Conservation (phyloP, 1,140 invertebrate genomes). For the Cepaea nemoralis region DNA sequence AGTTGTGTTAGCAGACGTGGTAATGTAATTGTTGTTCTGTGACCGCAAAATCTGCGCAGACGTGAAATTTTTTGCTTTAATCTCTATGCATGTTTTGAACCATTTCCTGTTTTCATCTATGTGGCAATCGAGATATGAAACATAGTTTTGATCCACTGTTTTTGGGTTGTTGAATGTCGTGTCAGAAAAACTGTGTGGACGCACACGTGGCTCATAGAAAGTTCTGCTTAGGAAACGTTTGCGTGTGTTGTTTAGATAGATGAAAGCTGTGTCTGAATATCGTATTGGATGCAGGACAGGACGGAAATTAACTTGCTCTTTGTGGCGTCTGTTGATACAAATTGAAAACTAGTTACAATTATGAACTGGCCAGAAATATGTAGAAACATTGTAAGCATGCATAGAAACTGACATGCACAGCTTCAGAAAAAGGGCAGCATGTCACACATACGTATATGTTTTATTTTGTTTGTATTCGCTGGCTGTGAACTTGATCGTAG, state of each 20-base stretch:
- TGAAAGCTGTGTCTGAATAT: slow-evolving; percentile 52
- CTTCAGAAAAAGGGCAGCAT: too few relatives aligned
- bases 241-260: slow-evolving; percentile 53
- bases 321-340: slow-evolving; percentile 45
- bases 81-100: slow-evolving; percentile 60
- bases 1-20: not conserved
- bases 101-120: slow-evolving; percentile 57
- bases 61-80: slow-evolving; percentile 57
- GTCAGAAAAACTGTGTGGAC: slow-evolving; percentile 52
- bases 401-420: too few relatives aligned
- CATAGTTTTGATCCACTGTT: slow-evolving; percentile 46
- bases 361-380: too few relatives aligned
- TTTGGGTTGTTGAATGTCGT: slow-evolving; percentile 56
- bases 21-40: slow-evolving; percentile 18
- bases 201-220: slow-evolving; percentile 58
- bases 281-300: slow-evolving; percentile 50
- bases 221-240: slow-evolving; percentile 56
- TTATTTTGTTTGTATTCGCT: too few relatives aligned
- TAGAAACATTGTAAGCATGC: too few relatives aligned
- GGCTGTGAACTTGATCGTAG: too few relatives aligned
- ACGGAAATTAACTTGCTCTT: slow-evolving; percentile 52
- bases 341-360: too few relatives aligned
- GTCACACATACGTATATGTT: too few relatives aligned
- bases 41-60: slow-evolving; percentile 41
- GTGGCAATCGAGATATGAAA: slow-evolving; percentile 53